Evolutionary conservation across 2,888 invertebrate genomes (phyloP).

Genomic region (Rhodophaea formosa): DNA sequence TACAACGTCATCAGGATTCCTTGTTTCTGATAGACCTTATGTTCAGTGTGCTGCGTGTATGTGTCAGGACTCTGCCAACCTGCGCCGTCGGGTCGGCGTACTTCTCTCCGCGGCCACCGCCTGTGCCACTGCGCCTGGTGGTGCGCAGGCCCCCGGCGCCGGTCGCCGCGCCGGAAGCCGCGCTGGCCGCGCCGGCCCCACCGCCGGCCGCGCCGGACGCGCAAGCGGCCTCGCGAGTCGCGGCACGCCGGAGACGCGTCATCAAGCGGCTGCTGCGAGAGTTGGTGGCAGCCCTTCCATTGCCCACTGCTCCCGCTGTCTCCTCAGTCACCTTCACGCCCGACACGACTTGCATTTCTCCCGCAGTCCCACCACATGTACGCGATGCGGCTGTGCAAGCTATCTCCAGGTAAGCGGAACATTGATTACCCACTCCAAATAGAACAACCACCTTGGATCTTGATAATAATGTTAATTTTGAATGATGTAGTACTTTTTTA

Average conservation of each 20-base stretch:
- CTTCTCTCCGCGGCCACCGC: constrained; percentile 20
- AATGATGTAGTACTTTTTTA: too few species aligned
- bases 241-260: neutral
- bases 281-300: constrained; percentile 18
- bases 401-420: neutral
- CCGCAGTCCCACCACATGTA: neutral
- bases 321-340: neutral
- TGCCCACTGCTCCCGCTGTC: neutral
- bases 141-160: neutral
- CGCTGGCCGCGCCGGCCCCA: neutral
- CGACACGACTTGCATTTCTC: neutral
- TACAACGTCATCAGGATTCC: neutral
- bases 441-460: too few species aligned
- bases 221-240: too few species aligned
- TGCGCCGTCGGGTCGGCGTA: constrained; percentile 16
- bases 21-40: too few species aligned
- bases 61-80: neutral
- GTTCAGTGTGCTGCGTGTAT: neutral
- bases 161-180: neutral
- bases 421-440: neutral
- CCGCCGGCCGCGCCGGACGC: constrained; percentile 6
- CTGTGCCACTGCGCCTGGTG: constrained; percentile 17
- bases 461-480: too few species aligned
- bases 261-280: constrained; percentile 25
- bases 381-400: constrained; percentile 7